These are phyloP conservation scores for Pherbina coryleti DNA, from an alignment of 2,888 invertebrate genomes.

Conservation along the genomic window DNA sequence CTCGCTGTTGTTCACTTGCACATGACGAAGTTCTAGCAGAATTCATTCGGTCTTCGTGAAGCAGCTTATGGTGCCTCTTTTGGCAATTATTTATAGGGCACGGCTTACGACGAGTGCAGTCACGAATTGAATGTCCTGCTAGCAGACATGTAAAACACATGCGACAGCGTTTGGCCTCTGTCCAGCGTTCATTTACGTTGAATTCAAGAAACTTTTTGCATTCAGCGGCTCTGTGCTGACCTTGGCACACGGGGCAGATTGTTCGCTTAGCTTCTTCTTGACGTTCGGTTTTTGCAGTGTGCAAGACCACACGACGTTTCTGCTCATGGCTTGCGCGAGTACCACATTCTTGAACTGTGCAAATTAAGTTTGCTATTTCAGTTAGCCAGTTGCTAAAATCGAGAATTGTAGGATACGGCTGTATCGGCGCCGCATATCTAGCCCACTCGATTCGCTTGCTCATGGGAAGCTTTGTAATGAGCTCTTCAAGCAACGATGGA, in stretches of 20 bases:
- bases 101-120: no score
- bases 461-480: conserved; percentile 27
- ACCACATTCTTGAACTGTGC: not conserved
- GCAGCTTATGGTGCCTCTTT: conserved; percentile 8
- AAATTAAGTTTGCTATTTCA: conserved; percentile 27
- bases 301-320: not conserved
- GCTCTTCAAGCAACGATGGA: conserved; percentile 13
- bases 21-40: not conserved
- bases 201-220: conserved; percentile 7
- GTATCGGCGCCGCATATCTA: conserved; percentile 3
- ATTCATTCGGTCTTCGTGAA: conserved; percentile 7
- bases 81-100: conserved; percentile 12
- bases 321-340: not conserved
- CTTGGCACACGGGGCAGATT: not conserved
- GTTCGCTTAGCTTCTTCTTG: not conserved
- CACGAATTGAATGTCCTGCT: no score
- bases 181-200: not conserved
- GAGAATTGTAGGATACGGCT: conserved; percentile 27
- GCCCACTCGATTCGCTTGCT: conserved; percentile 30
- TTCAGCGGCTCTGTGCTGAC: not conserved
- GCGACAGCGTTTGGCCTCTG: no score
- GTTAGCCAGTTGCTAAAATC: conserved; percentile 21
- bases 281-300: not conserved
- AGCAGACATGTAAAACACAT: no score
- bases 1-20: not conserved